Evolutionary conservation across 2,113 vertebrate species (phyloP).

Genomic region (Pandion haliaetus): DNA sequence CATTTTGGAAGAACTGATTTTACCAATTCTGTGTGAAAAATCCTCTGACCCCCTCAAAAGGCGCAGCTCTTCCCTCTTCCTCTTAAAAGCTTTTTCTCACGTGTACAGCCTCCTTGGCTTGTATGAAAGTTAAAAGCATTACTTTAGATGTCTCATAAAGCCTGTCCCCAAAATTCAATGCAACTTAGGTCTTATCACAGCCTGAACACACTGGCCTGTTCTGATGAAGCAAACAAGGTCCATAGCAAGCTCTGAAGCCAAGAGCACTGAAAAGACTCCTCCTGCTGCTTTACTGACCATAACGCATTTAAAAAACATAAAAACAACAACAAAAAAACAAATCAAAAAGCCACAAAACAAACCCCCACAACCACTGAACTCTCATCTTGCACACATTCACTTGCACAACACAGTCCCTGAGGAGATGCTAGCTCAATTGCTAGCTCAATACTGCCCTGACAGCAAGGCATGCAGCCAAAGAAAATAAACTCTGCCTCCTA

Average conservation of each 20-base stretch:
- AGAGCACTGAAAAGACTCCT: neutral
- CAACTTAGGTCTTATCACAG: neutral
- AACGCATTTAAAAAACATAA: neutral
- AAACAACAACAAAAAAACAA: neutral
- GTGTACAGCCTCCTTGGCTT: neutral
- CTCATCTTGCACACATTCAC: neutral
- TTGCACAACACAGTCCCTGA: neutral
- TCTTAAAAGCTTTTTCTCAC: neutral
- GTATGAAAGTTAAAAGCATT: neutral
- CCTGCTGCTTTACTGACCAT: neutral
- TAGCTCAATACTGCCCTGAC: neutral
- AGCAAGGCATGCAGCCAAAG: neutral
- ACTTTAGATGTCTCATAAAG: neutral
- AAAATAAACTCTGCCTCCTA: neutral
- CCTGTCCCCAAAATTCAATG: neutral
- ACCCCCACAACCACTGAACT: neutral
- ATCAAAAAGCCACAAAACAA: neutral
- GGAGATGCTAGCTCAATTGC: neutral
- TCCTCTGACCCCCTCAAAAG: neutral
- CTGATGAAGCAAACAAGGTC: neutral
- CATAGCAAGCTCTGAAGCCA: neutral
- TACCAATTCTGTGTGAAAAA: neutral
- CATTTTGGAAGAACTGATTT: neutral
- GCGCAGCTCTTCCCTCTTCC: neutral
- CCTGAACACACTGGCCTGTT: neutral